phyloP scores from a whole-genome alignment of 2,113 vertebrate genomes.

The Sisor rabdophorus region DNA sequence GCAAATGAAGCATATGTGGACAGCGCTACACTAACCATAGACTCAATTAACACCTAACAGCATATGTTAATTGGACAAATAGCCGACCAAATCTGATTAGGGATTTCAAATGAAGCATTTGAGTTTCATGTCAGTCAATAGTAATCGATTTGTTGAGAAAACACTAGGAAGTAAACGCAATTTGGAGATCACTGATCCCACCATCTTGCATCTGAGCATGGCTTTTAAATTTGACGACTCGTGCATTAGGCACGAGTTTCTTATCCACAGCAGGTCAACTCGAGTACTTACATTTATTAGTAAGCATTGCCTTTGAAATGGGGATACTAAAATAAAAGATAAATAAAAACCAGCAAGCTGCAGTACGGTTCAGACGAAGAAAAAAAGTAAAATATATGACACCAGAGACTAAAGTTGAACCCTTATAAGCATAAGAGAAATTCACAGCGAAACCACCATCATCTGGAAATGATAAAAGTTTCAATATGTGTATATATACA shows the following conservation, averaged over 20 bases:
- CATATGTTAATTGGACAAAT: constrained; percentile 73
- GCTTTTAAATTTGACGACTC: constrained; percentile 42
- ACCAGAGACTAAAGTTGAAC: constrained; percentile 21
- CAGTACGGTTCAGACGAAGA: constrained; percentile 52
- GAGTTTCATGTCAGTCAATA: constrained; percentile 26
- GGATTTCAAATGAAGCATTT: constrained; percentile 66
- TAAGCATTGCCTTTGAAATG: constrained; percentile 67
- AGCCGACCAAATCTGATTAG: constrained; percentile 72
- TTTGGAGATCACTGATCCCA: constrained; percentile 23
- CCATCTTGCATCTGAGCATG: constrained; percentile 15
- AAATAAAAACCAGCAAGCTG: constrained; percentile 58
- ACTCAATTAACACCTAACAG: constrained; percentile 71
- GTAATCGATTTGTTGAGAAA: constrained; percentile 41
- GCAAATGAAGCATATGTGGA: constrained; percentile 67
- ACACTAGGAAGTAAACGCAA: constrained; percentile 24
- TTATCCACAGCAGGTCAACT: constrained; percentile 56
- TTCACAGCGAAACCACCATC: neutral
- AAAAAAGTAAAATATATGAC: constrained; percentile 57
- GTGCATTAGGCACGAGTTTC: constrained; percentile 61
- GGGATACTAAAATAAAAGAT: constrained; percentile 64
- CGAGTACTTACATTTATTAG: constrained; percentile 59
- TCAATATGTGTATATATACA: neutral
- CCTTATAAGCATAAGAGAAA: neutral
- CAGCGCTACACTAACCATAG: constrained; percentile 64
- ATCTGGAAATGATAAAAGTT: constrained; percentile 3